Conservation (phyloP, 2,888 invertebrate genomes). For the Myathropa florea region DNA sequence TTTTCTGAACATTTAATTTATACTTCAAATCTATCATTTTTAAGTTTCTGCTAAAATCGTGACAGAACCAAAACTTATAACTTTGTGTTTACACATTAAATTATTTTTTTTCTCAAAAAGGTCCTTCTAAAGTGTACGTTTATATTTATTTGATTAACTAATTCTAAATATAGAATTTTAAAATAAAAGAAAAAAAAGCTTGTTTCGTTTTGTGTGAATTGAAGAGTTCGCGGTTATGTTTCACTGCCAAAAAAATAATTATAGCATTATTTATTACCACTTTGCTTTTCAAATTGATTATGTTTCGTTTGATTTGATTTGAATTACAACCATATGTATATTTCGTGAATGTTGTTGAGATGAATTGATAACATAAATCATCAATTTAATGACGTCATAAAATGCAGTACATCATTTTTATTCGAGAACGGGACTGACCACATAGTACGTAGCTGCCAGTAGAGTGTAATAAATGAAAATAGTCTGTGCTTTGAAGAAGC, state of each 20-base stretch:
- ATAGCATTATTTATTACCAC: constrained; percentile 48
- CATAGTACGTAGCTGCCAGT: constrained; percentile 1
- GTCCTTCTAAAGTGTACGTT: not conserved
- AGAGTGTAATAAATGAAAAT: constrained; percentile 11
- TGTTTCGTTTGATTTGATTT: constrained; percentile 26
- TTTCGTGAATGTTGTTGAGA: not conserved
- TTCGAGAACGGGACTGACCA: not conserved
- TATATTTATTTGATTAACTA: constrained; percentile 25
- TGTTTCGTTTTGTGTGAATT: constrained; percentile 6
- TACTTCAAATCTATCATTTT: not conserved
- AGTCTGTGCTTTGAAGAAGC: not conserved
- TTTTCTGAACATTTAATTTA: not conserved
- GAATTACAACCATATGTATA: not conserved
- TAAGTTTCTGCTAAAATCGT: not conserved
- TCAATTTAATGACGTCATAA: constrained; percentile 39
- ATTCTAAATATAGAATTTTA: constrained; percentile 47
- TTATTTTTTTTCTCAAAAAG: not conserved
- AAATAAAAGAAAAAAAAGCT: constrained; percentile 16
- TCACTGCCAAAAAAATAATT: constrained; percentile 53
- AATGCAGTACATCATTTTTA: constrained; percentile 4
- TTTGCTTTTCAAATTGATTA: constrained; percentile 51
- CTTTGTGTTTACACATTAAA: not conserved
- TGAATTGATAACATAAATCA: constrained; percentile 10
- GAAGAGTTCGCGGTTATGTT: constrained; percentile 42
- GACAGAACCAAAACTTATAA: not conserved